phyloP scores from a whole-genome alignment of 2,888 invertebrate genomes.

The Yponomeuta evonymella region DNA sequence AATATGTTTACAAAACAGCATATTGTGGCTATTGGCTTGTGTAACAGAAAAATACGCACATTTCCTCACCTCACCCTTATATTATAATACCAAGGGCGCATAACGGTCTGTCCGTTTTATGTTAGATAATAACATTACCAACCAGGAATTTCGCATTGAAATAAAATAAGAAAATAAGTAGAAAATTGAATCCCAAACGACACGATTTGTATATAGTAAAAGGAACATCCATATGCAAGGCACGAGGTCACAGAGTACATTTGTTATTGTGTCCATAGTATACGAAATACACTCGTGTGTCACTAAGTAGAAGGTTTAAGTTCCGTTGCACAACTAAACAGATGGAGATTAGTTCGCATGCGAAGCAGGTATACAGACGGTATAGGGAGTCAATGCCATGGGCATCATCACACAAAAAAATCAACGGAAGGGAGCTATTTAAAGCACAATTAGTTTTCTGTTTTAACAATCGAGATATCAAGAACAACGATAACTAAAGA shows the following conservation, averaged over 20 bases:
- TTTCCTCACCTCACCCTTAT: not conserved
- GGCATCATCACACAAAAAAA: conserved; percentile 29
- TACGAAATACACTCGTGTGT: conserved; percentile 23
- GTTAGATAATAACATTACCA: not conserved
- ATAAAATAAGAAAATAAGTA: not conserved
- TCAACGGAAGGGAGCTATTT: conserved; percentile 11
- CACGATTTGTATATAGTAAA: conserved; percentile 8
- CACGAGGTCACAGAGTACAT: conserved; percentile 24
- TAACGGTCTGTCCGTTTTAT: not conserved
- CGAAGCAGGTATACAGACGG: conserved; percentile 32
- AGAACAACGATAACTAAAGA: not conserved
- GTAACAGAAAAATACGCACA: not conserved
- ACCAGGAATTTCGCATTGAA: not conserved
- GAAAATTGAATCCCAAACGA: not conserved
- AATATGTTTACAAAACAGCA: not conserved
- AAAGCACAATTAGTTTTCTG: conserved; percentile 11
- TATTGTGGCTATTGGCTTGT: not conserved
- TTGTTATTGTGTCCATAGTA: conserved; percentile 14
- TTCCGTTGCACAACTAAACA: conserved; percentile 28
- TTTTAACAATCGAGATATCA: not conserved
- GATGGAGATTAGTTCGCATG: conserved; percentile 34
- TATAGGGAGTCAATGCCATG: conserved; percentile 31
- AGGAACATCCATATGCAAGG: conserved; percentile 25
- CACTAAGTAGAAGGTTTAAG: conserved; percentile 29
- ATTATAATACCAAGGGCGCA: not conserved